These are phyloP conservation scores for Odocoileus virginianus DNA, from an alignment of 2,113 vertebrate genomes.

Conservation along the genomic window DNA sequence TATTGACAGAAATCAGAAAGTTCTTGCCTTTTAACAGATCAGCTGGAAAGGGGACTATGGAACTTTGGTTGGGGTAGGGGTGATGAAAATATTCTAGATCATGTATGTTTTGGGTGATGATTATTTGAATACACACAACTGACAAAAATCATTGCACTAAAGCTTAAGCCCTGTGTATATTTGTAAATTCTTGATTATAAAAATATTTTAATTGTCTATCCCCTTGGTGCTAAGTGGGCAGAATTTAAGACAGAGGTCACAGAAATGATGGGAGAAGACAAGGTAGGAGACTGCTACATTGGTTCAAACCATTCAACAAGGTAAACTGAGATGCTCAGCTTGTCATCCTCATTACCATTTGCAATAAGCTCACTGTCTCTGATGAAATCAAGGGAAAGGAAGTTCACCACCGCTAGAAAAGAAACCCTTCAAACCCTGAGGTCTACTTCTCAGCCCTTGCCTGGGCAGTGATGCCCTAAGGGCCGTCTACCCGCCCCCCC, in stretches of 20 bases:
- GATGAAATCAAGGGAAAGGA: background rate
- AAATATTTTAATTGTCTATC: background rate
- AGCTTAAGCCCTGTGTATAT: background rate
- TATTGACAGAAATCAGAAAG: too few species aligned
- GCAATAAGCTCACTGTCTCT: background rate
- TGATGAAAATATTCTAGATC: background rate
- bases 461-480: rapidly evolving
- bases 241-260: background rate
- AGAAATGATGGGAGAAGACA: background rate
- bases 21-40: background rate
- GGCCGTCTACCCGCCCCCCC: background rate
- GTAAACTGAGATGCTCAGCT: rapidly evolving
- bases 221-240: background rate
- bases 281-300: rapidly evolving
- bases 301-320: rapidly evolving
- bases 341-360: rapidly evolving
- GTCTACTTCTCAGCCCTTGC: background rate
- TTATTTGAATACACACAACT: rapidly evolving
- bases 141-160: background rate
- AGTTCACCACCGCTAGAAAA: background rate
- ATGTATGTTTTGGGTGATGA: background rate
- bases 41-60: background rate
- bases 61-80: background rate
- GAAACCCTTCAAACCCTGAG: rapidly evolving
- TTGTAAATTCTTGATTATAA: background rate